A percentile compares a stretch with the other conserved stretches of the same genome.
Conservation (phyloP, 2,888 invertebrate genomes). For the Elaeidobius kamerunicus region DNA sequence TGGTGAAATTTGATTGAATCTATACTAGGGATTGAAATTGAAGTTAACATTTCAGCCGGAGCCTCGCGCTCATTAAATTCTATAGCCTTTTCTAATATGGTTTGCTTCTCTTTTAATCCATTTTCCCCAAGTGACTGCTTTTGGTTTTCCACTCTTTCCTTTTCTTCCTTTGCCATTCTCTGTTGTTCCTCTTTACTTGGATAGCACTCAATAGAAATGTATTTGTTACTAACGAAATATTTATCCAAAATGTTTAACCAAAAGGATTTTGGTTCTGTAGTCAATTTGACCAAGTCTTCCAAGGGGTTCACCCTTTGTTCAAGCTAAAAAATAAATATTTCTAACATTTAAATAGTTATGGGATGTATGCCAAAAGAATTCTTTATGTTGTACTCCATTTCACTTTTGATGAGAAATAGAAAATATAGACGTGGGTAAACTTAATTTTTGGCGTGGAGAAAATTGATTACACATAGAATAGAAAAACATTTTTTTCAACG, state of each 20-base stretch:
- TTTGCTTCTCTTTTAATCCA: slow-evolving; percentile 63
- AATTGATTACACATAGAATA: no score
- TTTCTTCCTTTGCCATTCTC: slow-evolving; percentile 70
- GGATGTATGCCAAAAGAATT: no score
- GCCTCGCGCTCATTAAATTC: slow-evolving; percentile 74
- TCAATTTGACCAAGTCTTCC: slow-evolving; percentile 58
- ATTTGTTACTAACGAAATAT: slow-evolving; percentile 63
- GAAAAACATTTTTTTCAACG: no score
- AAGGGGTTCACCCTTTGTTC: slow-evolving; percentile 67
- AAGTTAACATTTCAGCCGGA: slow-evolving; percentile 66
- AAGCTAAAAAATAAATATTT: slow-evolving; percentile 52
- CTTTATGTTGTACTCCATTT: no score
- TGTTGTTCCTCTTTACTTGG: slow-evolving; percentile 64
- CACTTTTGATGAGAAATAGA: background rate
- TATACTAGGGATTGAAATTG: slow-evolving; percentile 73
- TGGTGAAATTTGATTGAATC: slow-evolving; percentile 68
- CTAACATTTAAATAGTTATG: no score
- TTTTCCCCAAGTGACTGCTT: slow-evolving; percentile 60
- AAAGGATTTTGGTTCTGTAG: slow-evolving; percentile 60
- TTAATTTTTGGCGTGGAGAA: background rate
- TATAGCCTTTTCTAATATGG: slow-evolving; percentile 64
- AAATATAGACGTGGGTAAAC: background rate
- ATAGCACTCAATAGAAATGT: slow-evolving; percentile 61
- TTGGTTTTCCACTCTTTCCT: slow-evolving; percentile 66
- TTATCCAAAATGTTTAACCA: slow-evolving; percentile 69